These are phyloP conservation scores for Sebastes hubbsi DNA, from an alignment of 2,797 vertebrate species.

Conservation along the genomic window DNA sequence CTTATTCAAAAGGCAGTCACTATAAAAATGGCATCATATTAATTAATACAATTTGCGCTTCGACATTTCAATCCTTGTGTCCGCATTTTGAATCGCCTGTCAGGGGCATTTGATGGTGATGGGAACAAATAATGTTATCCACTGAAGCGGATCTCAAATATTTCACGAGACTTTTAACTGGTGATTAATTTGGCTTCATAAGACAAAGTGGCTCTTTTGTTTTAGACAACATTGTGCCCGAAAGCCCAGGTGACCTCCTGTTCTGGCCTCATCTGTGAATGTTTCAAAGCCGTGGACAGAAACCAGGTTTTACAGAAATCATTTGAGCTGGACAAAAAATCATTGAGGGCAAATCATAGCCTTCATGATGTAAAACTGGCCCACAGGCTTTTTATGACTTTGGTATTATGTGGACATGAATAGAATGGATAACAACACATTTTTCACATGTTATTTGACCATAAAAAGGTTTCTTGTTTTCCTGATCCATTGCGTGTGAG, in stretches of 20 bases:
- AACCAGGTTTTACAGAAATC: conserved; percentile 14
- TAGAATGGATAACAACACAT: neutral
- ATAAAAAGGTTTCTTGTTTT: conserved; percentile 21
- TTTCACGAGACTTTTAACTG: conserved; percentile 6
- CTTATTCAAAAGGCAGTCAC: neutral
- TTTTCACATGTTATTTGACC: neutral
- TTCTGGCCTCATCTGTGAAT: conserved; percentile 26
- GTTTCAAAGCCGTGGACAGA: conserved; percentile 33
- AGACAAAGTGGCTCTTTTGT: conserved; percentile 24
- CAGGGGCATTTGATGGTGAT: conserved; percentile 17
- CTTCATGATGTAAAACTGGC: neutral
- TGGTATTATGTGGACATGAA: neutral
- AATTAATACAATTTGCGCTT: neutral
- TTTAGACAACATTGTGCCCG: neutral
- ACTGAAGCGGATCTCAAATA: conserved; percentile 26
- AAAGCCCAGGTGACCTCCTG: neutral
- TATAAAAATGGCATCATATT: conserved; percentile 9
- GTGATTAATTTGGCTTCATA: conserved; percentile 53
- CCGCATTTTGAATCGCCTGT: conserved; percentile 2
- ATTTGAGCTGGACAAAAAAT: conserved; percentile 15
- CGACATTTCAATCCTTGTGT: neutral
- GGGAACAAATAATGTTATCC: conserved; percentile 28
- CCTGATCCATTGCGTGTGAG: neutral
- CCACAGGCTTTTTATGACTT: conserved; percentile 5
- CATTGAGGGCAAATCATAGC: neutral